Evolutionary conservation across 2,113 vertebrate species (phyloP).

Genomic region (Danio rerio): GRCz12tu NC_133195.1:42266501-42267000

Average conservation of each 20-base stretch:
- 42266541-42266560: slow-evolving; percentile 35
- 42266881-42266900: neutral
- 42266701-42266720: slow-evolving; percentile 51
- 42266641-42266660: slow-evolving; percentile 46
- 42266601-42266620: slow-evolving; percentile 37
- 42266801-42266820: slow-evolving; percentile 45
- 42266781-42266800: slow-evolving; percentile 53
- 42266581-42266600: neutral
- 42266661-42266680: slow-evolving; percentile 56
- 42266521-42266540: slow-evolving; percentile 18
- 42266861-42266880: slow-evolving; percentile 8
- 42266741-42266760: slow-evolving; percentile 47
- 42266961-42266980: neutral
- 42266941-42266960: neutral
- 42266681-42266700: slow-evolving; percentile 51
- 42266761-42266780: slow-evolving; percentile 27
- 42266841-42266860: slow-evolving; percentile 37
- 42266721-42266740: slow-evolving; percentile 44
- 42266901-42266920: neutral
- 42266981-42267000: neutral
- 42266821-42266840: slow-evolving; percentile 12
- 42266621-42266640: slow-evolving; percentile 30
- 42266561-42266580: neutral
- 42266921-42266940: neutral
- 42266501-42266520: slow-evolving; percentile 35